phyloP scores from a whole-genome alignment of 1,140 invertebrate genomes.

The Mycetomoellerius zeteki region DNA sequence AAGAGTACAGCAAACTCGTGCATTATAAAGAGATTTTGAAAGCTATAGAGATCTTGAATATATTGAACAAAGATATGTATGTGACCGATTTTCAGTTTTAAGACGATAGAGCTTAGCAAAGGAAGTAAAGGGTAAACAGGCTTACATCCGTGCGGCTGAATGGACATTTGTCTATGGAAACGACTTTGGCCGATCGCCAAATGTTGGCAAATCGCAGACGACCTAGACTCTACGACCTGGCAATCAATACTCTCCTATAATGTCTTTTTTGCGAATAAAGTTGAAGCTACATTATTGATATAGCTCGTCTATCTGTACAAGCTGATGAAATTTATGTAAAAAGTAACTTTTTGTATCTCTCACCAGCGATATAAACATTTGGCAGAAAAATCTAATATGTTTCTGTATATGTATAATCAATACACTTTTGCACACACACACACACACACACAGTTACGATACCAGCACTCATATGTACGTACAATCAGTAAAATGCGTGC shows the following conservation, averaged over 20 bases:
- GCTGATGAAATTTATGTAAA: constrained; percentile 4
- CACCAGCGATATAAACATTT: not conserved
- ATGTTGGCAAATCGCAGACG: constrained; percentile 69
- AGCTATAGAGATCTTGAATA: constrained; percentile 2
- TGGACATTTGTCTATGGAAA: constrained; percentile 78
- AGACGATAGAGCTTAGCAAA: constrained; percentile 41
- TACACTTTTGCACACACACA: not conserved
- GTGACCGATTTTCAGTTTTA: constrained; percentile 67
- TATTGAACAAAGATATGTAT: not conserved
- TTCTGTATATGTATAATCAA: not conserved
- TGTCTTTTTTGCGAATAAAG: constrained; percentile 3
- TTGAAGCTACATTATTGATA: not conserved
- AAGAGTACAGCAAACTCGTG: not conserved
- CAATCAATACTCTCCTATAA: constrained; percentile 68
- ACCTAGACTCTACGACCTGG: constrained; percentile 66
- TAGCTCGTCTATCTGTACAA: not conserved
- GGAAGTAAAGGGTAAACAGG: constrained; percentile 73
- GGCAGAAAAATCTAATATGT: constrained; percentile 1
- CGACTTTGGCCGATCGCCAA: constrained; percentile 71
- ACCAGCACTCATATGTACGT: not conserved
- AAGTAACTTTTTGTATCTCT: constrained; percentile 12
- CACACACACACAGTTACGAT: not conserved
- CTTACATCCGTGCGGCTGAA: constrained; percentile 71
- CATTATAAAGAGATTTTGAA: constrained; percentile 27
- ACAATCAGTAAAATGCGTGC: not conserved